Conservation (phyloP, 2,888 invertebrate species). For the Drosophila ezoana region DNA sequence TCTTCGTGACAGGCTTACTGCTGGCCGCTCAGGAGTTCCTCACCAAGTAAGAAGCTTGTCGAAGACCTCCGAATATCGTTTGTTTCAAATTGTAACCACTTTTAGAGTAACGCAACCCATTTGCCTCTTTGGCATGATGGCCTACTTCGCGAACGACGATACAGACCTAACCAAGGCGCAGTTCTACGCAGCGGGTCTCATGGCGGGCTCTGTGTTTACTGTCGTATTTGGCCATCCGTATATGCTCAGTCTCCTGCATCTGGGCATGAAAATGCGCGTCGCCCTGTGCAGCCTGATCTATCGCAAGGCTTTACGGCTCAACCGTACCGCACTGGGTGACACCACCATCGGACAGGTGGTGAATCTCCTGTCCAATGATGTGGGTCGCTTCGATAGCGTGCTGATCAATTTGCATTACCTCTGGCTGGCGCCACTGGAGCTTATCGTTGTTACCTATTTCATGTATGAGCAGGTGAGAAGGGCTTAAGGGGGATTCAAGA, state of each 20-base stretch:
- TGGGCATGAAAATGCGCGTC: conserved; percentile 89
- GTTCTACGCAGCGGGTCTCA: conserved; percentile 90
- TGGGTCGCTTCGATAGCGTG: conserved; percentile 88
- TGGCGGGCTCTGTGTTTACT: conserved; percentile 90
- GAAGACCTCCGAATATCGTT: neutral
- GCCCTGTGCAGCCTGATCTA: conserved; percentile 90
- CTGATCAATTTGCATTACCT: conserved; percentile 95
- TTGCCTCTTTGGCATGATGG: conserved; percentile 87
- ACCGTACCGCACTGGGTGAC: conserved; percentile 90
- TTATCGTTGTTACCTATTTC: conserved; percentile 91
- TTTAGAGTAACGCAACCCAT: conserved; percentile 88
- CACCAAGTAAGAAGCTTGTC: conserved; percentile 82
- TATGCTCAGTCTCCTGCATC: conserved; percentile 89
- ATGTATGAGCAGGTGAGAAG: conserved; percentile 88
- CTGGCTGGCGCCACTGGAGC: conserved; percentile 95
- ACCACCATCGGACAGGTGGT: conserved; percentile 92
- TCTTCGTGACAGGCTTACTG: conserved; percentile 87
- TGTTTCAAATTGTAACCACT: neutral
- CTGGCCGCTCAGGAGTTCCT: conserved; percentile 87
- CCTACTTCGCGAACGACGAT: conserved; percentile 85
- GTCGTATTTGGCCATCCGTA: conserved; percentile 93
- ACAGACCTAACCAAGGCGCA: conserved; percentile 87
- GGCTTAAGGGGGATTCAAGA: neutral
- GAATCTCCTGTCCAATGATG: conserved; percentile 97
- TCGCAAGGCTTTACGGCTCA: conserved; percentile 88